Conservation (phyloP, 2,113 vertebrate genomes). For the Grammomys dolichurus region DNA sequence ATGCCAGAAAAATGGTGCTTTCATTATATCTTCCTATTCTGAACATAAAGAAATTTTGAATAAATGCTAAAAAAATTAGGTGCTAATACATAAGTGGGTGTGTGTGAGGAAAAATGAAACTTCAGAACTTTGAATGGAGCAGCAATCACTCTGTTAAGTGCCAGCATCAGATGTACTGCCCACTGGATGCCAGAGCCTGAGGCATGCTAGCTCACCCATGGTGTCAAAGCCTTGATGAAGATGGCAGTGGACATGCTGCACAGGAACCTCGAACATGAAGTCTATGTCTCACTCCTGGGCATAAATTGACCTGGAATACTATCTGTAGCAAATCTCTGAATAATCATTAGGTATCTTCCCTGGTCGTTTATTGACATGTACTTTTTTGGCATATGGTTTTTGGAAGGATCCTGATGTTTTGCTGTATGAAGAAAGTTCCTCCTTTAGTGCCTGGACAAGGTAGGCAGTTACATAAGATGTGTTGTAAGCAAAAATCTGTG, state of each 20-base stretch:
- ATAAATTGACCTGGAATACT: background rate
- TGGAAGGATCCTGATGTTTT: background rate
- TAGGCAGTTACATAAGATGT: background rate
- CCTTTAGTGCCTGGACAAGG: background rate
- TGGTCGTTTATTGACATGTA: background rate
- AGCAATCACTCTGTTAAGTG: background rate
- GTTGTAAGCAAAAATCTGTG: background rate
- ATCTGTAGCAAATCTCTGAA: background rate
- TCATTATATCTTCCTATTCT: background rate
- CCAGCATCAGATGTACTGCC: background rate
- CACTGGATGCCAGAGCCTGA: background rate
- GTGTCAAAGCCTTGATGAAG: background rate
- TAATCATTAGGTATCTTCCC: background rate
- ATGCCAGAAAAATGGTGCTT: background rate
- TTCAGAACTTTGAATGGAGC: background rate
- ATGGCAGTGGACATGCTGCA: fast-evolving
- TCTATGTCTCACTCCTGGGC: background rate
- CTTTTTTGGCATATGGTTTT: background rate
- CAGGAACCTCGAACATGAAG: background rate
- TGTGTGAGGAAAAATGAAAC: background rate
- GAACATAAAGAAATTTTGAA: background rate
- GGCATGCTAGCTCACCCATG: background rate
- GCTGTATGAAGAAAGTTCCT: background rate
- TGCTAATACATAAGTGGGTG: background rate
- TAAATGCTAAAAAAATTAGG: background rate